A percentile compares a stretch with the other conserved stretches of the same genome.
Conservation (phyloP, 2,888 invertebrate species). For the Cryptophagus acutangulus region DNA sequence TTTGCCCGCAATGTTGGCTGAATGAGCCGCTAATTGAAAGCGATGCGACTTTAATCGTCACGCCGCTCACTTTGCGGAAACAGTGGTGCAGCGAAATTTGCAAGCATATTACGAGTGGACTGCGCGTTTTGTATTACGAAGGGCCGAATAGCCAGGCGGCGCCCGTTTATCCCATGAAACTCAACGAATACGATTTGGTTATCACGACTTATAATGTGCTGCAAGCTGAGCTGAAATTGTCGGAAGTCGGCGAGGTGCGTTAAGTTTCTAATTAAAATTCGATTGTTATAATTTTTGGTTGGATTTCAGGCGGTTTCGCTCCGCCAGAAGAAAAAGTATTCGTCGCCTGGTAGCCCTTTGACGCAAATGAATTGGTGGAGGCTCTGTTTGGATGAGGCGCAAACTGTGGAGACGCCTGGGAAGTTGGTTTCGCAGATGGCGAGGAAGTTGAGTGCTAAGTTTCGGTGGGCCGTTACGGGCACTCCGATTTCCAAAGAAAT, state of each 20-base stretch:
- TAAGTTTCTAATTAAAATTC: too few species aligned
- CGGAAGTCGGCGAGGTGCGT: constrained; percentile 48
- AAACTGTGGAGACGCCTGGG: constrained; percentile 64
- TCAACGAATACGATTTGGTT: constrained; percentile 65
- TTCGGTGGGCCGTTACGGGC: constrained; percentile 73
- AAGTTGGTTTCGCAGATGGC: constrained; percentile 61
- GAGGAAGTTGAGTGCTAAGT: constrained; percentile 52
- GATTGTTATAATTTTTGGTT: too few species aligned
- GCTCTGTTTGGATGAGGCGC: constrained; percentile 73
- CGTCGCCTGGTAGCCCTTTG: constrained; percentile 63
- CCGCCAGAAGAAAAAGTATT: constrained; percentile 55
- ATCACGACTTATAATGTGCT: constrained; percentile 67
- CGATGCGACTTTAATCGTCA: constrained; percentile 66
- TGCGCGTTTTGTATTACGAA: constrained; percentile 54
- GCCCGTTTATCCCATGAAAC: constrained; percentile 57
- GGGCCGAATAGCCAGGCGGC: constrained; percentile 47
- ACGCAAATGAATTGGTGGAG: constrained; percentile 70
- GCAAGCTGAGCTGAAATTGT: constrained; percentile 58
- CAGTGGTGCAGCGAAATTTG: constrained; percentile 71
- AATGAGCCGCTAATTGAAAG: constrained; percentile 51
- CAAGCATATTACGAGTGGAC: constrained; percentile 54
- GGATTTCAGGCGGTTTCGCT: constrained; percentile 24
- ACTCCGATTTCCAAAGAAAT: constrained; percentile 52
- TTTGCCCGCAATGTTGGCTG: constrained; percentile 64
- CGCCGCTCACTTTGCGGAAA: constrained; percentile 60